A percentile compares a stretch with the other conserved stretches of the same genome.
Conservation (phyloP, 1,140 invertebrate species). For the Lineus longissimus region DNA sequence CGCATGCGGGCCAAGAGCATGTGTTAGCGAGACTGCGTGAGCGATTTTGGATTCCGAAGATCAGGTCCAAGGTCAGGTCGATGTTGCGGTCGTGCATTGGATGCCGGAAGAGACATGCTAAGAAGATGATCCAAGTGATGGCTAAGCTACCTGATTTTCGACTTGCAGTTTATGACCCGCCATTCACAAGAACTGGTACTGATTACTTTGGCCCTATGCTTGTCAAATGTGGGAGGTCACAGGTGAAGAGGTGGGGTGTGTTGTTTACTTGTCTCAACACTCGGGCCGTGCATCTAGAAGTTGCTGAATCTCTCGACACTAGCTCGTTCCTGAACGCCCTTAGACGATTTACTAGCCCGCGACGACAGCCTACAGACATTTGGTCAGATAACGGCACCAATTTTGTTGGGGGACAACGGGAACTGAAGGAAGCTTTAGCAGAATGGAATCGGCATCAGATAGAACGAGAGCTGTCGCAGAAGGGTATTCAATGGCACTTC, state of each 20-base stretch:
- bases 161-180: not conserved
- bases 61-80: not conserved
- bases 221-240: not conserved
- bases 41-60: not conserved
- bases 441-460: not conserved
- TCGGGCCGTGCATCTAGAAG: slow-evolving; percentile 1
- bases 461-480: not conserved
- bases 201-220: slow-evolving; percentile 8
- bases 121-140: not conserved
- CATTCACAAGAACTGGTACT: slow-evolving; percentile 1
- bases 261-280: not conserved
- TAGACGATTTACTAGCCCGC: not conserved
- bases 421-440: not conserved
- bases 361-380: not conserved
- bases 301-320: not conserved
- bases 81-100: not conserved
- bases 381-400: slow-evolving; percentile 5
- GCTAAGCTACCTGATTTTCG: not conserved
- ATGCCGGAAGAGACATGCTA: not conserved
- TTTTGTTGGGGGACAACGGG: slow-evolving; percentile 1
- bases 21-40: not conserved
- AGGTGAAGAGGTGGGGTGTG: not conserved
- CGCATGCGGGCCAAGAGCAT: slow-evolving; percentile 15
- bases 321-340: not conserved
- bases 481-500: not conserved